These are phyloP conservation scores for Eciton burchellii DNA, from an alignment of 1,140 invertebrate species.

Conservation along the genomic window DNA sequence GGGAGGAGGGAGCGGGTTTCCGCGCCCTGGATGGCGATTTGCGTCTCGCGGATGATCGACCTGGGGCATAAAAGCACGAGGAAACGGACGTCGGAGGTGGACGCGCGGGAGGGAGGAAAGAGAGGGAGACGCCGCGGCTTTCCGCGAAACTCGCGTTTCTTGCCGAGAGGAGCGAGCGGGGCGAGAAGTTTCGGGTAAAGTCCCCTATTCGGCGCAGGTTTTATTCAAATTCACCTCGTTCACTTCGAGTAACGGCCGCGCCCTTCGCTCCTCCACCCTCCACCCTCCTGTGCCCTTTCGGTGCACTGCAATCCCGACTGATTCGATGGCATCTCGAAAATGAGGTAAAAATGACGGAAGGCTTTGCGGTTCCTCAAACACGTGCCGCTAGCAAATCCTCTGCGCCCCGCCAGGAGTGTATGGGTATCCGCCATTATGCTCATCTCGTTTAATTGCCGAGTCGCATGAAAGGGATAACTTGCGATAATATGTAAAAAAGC, in stretches of 20 bases:
- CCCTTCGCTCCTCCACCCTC: too few species aligned
- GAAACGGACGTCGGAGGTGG: conserved; percentile 1
- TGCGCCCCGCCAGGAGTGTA: too few species aligned
- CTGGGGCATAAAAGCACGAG: neutral
- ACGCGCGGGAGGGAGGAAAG: too few species aligned
- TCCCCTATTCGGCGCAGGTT: conserved; percentile 52
- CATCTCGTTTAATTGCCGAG: neutral
- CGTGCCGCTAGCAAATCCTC: neutral
- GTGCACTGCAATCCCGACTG: neutral
- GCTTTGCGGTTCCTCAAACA: neutral
- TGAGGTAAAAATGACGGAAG: neutral
- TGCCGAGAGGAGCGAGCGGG: neutral
- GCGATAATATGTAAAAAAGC: neutral
- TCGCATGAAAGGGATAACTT: neutral
- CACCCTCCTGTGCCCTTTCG: conserved; percentile 2
- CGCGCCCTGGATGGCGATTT: conserved; percentile 1
- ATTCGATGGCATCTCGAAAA: conserved; percentile 1
- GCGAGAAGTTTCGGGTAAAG: conserved; percentile 39
- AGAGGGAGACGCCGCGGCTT: conserved; percentile 6
- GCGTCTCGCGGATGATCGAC: conserved; percentile 33
- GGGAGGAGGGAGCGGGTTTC: neutral
- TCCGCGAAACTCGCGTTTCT: conserved; percentile 54
- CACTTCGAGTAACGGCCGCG: conserved; percentile 47
- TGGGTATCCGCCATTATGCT: neutral
- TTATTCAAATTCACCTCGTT: conserved; percentile 56